Evolutionary conservation across 2,113 vertebrate genomes (phyloP).

Genomic region (Misgurnus mizolepis): DNA sequence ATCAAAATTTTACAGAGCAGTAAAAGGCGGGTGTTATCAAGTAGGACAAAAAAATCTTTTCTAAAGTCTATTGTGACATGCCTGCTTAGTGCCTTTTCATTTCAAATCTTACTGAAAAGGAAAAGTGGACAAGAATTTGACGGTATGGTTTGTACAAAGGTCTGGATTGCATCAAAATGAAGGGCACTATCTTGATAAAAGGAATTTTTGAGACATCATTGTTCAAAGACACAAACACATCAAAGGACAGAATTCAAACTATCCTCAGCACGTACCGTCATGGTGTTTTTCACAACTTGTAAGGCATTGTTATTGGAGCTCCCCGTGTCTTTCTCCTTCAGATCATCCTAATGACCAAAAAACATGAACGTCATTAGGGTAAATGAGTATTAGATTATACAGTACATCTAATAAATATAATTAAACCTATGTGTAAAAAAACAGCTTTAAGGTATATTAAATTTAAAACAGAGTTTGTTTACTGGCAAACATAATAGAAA

Average conservation of each 20-base stretch:
- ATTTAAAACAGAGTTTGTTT: neutral
- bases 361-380: neutral
- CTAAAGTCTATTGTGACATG: too few species aligned
- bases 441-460: neutral
- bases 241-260: neutral
- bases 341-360: slow-evolving; percentile 55
- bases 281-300: slow-evolving; percentile 63
- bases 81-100: too few species aligned
- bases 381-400: neutral
- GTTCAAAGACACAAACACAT: neutral
- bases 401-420: neutral
- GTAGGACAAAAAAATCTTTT: too few species aligned
- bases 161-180: neutral
- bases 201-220: neutral
- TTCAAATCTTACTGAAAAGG: neutral
- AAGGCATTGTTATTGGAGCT: slow-evolving; percentile 61
- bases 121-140: neutral
- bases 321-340: slow-evolving; percentile 56
- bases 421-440: neutral
- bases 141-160: neutral
- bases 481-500: neutral
- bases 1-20: too few species aligned
- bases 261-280: slow-evolving; percentile 71
- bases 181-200: neutral
- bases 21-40: too few species aligned